Evolutionary conservation across 2,888 invertebrate genomes (phyloP).

Genomic region (Tubiluchus corallicola): DNA sequence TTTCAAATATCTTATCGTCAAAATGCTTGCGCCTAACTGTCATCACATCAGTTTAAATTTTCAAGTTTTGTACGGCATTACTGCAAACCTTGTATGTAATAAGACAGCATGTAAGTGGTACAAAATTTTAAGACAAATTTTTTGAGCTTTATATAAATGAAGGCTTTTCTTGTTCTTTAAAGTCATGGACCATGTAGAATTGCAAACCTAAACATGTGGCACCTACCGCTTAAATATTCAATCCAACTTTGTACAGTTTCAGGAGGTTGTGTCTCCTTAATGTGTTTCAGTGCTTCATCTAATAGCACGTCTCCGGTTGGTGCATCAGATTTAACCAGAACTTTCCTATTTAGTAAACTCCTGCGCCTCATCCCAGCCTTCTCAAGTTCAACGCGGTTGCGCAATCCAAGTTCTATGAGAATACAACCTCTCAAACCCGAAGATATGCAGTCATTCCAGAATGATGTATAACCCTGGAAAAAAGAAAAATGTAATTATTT

Average conservation of each 20-base stretch:
- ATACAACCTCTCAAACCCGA: conserved; percentile 96
- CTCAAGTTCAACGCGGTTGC: conserved; percentile 88
- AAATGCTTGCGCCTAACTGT: too few species aligned
- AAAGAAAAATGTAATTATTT: too few species aligned
- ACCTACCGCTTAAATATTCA: conserved; percentile 87
- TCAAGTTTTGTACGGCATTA: too few species aligned
- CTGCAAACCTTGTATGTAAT: too few species aligned
- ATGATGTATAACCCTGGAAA: conserved; percentile 85
- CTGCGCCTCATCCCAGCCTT: conserved; percentile 79
- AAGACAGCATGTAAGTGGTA: too few species aligned
- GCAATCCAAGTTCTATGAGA: conserved; percentile 80
- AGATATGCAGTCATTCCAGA: conserved; percentile 99
- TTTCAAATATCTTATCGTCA: too few species aligned
- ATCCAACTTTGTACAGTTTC: conserved; percentile 98
- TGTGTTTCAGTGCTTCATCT: conserved; percentile 60
- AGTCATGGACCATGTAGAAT: too few species aligned
- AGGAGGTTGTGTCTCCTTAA: conserved; percentile 92
- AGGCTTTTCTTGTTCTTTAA: too few species aligned
- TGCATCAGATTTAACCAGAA: conserved; percentile 57
- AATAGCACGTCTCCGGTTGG: conserved; percentile 93
- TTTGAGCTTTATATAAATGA: too few species aligned
- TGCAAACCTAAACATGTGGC: too few species aligned
- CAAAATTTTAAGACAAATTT: too few species aligned
- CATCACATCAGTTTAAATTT: too few species aligned
- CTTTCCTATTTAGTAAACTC: conserved; percentile 49